phyloP scores from a whole-genome alignment of 2,113 vertebrate species.

The Trachemys scripta region DNA sequence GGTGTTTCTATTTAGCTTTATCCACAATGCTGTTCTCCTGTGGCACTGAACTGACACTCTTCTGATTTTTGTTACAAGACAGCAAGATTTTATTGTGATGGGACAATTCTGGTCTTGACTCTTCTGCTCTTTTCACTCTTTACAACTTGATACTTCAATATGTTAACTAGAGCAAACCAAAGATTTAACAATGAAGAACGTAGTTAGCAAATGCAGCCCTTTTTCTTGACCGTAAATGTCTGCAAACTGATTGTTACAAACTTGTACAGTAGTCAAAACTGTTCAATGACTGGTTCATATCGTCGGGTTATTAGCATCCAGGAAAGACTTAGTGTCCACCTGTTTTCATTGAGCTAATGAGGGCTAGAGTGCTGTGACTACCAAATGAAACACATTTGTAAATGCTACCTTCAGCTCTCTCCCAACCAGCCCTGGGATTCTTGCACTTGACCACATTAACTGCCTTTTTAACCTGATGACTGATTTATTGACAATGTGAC shows the following conservation, averaged over 20 bases:
- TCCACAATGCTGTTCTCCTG: background rate
- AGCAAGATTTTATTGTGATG: too few species aligned
- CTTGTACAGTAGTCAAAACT: background rate
- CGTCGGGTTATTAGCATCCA: background rate
- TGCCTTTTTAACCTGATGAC: background rate
- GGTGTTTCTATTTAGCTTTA: background rate
- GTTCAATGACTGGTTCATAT: background rate
- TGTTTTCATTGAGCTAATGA: background rate
- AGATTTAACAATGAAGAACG: background rate
- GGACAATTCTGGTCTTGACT: background rate
- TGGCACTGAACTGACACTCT: background rate
- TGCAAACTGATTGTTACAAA: background rate
- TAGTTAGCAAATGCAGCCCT: background rate
- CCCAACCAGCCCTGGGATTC: accelerated
- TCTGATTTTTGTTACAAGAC: background rate
- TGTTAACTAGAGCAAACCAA: background rate
- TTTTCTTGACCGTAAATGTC: background rate
- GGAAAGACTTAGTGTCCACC: background rate
- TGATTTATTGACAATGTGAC: constrained; percentile 14
- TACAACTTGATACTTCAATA: background rate
- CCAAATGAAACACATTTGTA: background rate
- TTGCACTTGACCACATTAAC: background rate
- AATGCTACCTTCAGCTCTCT: background rate
- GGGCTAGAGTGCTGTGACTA: background rate
- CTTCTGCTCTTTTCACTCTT: background rate